phyloP scores from a whole-genome alignment of 2,888 invertebrate species.

The Eupeodes luniger region DNA sequence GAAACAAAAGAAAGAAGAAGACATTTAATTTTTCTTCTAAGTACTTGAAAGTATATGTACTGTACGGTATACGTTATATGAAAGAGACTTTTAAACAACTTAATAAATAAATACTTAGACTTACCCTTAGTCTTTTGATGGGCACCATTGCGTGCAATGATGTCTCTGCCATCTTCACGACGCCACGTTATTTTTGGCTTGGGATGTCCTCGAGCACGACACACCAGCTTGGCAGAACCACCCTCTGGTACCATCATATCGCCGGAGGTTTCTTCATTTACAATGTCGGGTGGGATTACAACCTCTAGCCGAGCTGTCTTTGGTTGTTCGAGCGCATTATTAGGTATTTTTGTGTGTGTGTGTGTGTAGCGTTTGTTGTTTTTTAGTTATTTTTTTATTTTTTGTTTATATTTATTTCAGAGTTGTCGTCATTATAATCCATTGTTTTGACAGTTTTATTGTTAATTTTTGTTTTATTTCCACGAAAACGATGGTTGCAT shows the following conservation, averaged over 20 bases:
- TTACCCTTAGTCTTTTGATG: slow-evolving; percentile 91
- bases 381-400: not conserved
- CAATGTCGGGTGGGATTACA: slow-evolving; percentile 95
- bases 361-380: not conserved
- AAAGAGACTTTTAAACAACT: slow-evolving; percentile 11
- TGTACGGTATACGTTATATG: not conserved
- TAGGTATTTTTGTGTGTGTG: slow-evolving; percentile 37
- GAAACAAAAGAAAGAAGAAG: not conserved
- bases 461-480: slow-evolving; percentile 59
- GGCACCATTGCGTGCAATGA: slow-evolving; percentile 90
- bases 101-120: slow-evolving; percentile 31
- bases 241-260: slow-evolving; percentile 98
- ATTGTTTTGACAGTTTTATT: slow-evolving; percentile 70
- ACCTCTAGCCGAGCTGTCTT: slow-evolving; percentile 95
- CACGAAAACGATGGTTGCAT: slow-evolving; percentile 51
- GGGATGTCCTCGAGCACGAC: slow-evolving; percentile 93
- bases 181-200: slow-evolving; percentile 94
- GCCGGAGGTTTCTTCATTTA: slow-evolving; percentile 95
- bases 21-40: not conserved
- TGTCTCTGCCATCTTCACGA: slow-evolving; percentile 93
- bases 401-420: slow-evolving; percentile 21
- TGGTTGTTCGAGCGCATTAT: slow-evolving; percentile 53
- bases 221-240: slow-evolving; percentile 93
- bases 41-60: no score
- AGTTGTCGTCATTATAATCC: slow-evolving; percentile 48